Base-by-base conservation (phyloP, 2,888 invertebrate genomes). In the Andrena flavipes region DNA sequence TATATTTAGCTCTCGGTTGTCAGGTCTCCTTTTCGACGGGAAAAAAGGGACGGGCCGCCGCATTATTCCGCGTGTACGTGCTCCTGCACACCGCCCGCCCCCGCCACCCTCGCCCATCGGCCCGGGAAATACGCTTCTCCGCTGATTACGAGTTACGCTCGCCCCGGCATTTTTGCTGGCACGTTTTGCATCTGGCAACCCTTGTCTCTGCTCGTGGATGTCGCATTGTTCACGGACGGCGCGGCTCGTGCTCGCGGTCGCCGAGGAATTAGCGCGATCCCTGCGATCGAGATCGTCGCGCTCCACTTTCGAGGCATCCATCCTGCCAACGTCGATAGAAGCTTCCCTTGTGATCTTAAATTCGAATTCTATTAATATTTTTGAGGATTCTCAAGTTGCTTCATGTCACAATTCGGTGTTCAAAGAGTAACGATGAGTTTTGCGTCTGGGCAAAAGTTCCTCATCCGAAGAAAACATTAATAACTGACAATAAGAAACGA, bases 1-100 rank as follows among this genome's bases (percentile, higher is more conserved):
- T 84, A 76, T 78, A 81, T 86, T 81, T 84, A 82, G 68, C 76
- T 80, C 63, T 65, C 74, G 74, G 64, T 86, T 85, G 80, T 86
- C 84, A 71, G 74, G 51, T 69, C 51, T 71, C 76, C 62, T 76
- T 73, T 71, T 59, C 60, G 42, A 8, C 49, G 35, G 26, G 76
- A 42, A 73, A 73, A 74, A 42, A 68, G 59, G 48, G 29, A 71
- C 49, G 30, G 8, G 56, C 23, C 23, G 20, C 56, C 26, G 10
- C 56, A 23, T 20, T 56, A 56, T 56, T 56, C 23, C 56, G 20
- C 56, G 10, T 20, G 23, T 23, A 23, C 23, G 56, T 23, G 56
- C n/a, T 42, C 29, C 33, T 29, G 35, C 33, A 35, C 13, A 64
- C 56, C n/a, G 64, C 33, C 8, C 20, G n/a, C n/a, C 26, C 2